phyloP scores from a whole-genome alignment of 2,113 vertebrate genomes.

The Otolemur garnettii region DNA sequence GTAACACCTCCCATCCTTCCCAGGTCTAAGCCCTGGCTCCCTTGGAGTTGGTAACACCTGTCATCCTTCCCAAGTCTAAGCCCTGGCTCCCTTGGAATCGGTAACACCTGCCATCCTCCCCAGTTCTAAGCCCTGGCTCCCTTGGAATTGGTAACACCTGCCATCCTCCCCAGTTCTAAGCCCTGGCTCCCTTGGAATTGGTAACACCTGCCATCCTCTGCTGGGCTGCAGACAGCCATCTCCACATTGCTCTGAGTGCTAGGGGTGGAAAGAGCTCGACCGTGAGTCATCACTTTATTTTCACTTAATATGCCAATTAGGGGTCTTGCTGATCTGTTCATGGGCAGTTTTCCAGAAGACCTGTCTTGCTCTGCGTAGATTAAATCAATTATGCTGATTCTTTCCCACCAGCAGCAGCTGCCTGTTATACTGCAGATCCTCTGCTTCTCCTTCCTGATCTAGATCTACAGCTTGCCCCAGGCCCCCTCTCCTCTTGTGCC shows the following conservation, averaged over 20 bases:
- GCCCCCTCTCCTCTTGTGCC: neutral
- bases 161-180: neutral
- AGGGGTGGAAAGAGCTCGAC: neutral
- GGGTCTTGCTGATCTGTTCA: neutral
- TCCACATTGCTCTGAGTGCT: neutral
- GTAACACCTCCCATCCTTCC: too few species aligned
- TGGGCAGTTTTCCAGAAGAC: conserved; percentile 11
- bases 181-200: neutral
- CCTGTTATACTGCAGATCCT: neutral
- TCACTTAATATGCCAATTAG: neutral
- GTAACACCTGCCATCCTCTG: neutral
- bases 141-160: neutral
- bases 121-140: neutral
- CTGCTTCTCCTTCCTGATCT: neutral
- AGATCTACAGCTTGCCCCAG: neutral
- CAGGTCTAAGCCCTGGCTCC: too few species aligned
- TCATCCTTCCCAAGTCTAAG: neutral
- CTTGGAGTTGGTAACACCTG: too few species aligned
- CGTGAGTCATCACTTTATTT: conserved; percentile 53
- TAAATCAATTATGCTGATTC: conserved; percentile 20
- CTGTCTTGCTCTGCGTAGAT: conserved; percentile 4
- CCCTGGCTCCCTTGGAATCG: too few species aligned
- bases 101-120: too few species aligned
- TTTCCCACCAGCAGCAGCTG: neutral
- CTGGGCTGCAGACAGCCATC: neutral